Percentiles rank a stretch among this genome's conserved stretches.
These are phyloP conservation scores for Drosophila greeni DNA, from an alignment of 2,888 invertebrate genomes.

Conservation along the genomic window DNA sequence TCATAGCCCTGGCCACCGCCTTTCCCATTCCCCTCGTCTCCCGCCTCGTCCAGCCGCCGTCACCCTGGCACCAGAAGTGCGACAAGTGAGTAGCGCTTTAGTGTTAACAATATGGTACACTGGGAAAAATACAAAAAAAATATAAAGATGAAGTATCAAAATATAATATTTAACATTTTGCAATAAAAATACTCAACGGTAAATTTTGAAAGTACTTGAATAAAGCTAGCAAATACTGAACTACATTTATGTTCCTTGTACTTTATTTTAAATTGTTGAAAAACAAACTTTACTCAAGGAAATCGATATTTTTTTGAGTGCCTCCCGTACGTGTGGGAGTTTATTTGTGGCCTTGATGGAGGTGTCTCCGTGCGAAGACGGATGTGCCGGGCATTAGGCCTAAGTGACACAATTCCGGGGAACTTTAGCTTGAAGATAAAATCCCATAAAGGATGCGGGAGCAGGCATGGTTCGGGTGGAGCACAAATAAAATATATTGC, in stretches of 20 bases:
- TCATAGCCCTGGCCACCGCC: constrained; percentile 86
- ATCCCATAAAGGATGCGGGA: constrained; percentile 2
- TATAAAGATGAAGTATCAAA: no score
- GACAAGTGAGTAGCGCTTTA: constrained; percentile 81
- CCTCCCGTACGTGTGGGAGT: not conserved
- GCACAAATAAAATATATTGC: constrained; percentile 33
- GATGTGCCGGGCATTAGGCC: constrained; percentile 37
- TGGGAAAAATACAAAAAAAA: not conserved
- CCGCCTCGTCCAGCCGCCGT: constrained; percentile 82
- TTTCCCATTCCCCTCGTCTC: constrained; percentile 90
- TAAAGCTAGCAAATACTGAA: not conserved
- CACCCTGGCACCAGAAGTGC: constrained; percentile 82
- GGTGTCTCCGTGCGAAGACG: constrained; percentile 41
- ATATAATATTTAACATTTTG: not conserved
- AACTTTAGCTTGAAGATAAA: not conserved
- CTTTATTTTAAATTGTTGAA: no score
- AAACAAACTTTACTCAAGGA: not conserved
- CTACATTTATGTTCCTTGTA: no score
- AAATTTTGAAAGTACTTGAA: no score
- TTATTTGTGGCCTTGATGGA: constrained; percentile 32
- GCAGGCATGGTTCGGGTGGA: no score
- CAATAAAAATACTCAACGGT: not conserved
- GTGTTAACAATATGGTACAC: constrained; percentile 1
- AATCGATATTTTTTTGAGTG: not conserved
- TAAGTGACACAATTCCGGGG: constrained; percentile 1